These are phyloP conservation scores for Allolobophora icterica DNA, from an alignment of 2,888 invertebrate species.

Conservation along the genomic window DNA sequence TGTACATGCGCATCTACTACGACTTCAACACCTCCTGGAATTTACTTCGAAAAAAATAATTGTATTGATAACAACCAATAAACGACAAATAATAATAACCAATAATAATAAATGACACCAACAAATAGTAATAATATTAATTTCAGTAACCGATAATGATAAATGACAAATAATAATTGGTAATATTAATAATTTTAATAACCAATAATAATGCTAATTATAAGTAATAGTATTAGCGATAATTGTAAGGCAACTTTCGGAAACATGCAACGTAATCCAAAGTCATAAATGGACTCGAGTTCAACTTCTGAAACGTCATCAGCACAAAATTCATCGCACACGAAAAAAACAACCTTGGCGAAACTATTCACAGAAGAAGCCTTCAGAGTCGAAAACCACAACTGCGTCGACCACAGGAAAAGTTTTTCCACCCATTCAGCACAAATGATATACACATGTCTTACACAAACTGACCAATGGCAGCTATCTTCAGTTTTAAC, in stretches of 20 bases:
- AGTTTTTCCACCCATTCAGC: not conserved
- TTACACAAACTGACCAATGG: too few species aligned
- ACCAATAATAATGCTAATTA: not conserved
- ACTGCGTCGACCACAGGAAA: not conserved
- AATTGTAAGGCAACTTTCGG: slow-evolving; percentile 17
- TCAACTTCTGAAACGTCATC: too few species aligned
- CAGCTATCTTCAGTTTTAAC: not conserved
- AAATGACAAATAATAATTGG: not conserved
- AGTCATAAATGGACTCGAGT: not conserved
- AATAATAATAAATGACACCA: too few species aligned
- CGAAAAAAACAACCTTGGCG: not conserved
- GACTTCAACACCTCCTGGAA: too few species aligned
- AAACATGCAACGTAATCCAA: not conserved
- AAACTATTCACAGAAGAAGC: not conserved
- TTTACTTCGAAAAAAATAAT: too few species aligned
- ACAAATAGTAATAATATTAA: too few species aligned
- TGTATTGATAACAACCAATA: too few species aligned
- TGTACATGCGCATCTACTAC: too few species aligned
- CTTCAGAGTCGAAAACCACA: not conserved
- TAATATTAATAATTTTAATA: not conserved
- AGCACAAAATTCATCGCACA: too few species aligned
- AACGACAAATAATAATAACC: too few species aligned
- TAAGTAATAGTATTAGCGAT: not conserved
- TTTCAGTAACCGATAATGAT: too few species aligned
- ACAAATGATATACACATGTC: too few species aligned